These are phyloP conservation scores for Xerus inauris DNA, from an alignment of 2,113 vertebrate genomes.

Conservation along the genomic window DNA sequence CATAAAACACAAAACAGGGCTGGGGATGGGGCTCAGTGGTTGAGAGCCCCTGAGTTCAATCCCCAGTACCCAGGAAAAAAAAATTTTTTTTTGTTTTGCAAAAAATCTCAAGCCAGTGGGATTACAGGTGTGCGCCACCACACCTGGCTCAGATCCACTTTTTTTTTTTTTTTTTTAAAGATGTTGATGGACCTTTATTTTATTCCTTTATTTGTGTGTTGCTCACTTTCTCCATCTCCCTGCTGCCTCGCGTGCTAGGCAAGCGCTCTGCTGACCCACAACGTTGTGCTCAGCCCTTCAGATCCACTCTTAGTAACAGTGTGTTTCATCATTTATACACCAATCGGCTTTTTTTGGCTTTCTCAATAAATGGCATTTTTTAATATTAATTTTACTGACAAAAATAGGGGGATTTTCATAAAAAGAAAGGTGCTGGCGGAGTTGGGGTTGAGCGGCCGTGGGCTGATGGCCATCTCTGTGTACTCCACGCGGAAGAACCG, in stretches of 20 bases:
- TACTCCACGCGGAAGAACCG: background rate
- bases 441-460: background rate
- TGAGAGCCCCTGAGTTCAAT: too few species aligned
- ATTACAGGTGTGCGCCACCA: background rate
- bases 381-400: background rate
- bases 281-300: too few species aligned
- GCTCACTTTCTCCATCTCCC: too few species aligned
- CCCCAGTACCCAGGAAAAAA: too few species aligned
- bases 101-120: too few species aligned
- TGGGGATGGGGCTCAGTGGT: too few species aligned
- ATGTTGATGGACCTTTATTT: background rate
- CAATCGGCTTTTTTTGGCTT: background rate
- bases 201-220: too few species aligned
- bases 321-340: background rate
- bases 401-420: background rate
- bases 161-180: too few species aligned
- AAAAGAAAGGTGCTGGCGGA: background rate
- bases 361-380: background rate
- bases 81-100: too few species aligned
- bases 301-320: background rate
- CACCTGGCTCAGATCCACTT: background rate
- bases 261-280: too few species aligned
- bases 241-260: too few species aligned
- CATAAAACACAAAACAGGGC: too few species aligned
- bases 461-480: background rate